phyloP scores from a whole-genome alignment of 2,113 vertebrate species.

The Balaeniceps rex region DNA sequence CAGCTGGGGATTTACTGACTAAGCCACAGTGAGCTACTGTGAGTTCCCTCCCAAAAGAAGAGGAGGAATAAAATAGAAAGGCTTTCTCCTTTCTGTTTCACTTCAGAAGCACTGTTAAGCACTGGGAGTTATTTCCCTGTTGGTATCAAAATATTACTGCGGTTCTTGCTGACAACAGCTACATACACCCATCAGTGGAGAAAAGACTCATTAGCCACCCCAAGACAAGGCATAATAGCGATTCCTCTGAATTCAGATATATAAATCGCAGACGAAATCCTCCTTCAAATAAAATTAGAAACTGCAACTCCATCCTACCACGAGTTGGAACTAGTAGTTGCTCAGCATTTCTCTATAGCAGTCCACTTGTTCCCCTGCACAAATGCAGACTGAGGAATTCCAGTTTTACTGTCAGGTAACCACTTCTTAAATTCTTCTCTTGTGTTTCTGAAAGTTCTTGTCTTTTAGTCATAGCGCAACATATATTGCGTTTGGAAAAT shows the following conservation, averaged over 20 bases:
- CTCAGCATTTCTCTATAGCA: background rate
- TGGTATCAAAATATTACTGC: background rate
- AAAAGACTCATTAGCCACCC: background rate
- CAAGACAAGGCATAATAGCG: background rate
- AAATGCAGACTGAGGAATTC: background rate
- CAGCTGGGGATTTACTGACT: constrained; percentile 70
- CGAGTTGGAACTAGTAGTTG: background rate
- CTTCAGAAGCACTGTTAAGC: background rate
- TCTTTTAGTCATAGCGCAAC: background rate
- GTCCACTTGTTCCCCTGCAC: background rate
- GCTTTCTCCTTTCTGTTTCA: constrained; percentile 26
- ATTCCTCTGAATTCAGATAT: background rate
- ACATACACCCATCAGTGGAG: background rate
- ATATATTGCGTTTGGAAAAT: background rate
- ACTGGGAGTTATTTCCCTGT: background rate
- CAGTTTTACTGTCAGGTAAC: background rate
- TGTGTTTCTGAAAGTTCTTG: background rate
- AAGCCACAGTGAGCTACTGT: constrained; percentile 52
- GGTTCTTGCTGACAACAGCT: background rate
- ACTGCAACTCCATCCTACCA: background rate
- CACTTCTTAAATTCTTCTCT: background rate
- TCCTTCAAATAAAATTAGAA: background rate
- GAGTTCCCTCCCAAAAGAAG: constrained; percentile 31
- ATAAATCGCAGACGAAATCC: background rate
- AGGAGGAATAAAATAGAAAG: constrained; percentile 38